Evolutionary conservation across 2,888 invertebrate genomes (phyloP), one percentile per base, ranked within the genome.

Genomic region (Agonopterix heracliana): DNA sequence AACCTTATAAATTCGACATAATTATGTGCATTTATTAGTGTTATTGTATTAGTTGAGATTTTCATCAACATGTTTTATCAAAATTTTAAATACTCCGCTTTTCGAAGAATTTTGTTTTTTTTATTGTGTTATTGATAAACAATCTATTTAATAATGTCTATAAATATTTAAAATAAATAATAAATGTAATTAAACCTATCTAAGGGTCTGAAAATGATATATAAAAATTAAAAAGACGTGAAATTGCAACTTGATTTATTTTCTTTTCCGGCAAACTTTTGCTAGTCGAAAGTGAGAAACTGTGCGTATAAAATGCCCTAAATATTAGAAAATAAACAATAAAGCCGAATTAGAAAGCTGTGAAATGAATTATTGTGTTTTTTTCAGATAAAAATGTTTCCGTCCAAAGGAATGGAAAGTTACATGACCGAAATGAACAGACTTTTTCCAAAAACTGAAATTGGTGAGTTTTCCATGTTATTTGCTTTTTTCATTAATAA

Each of bases 341-440:
- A 34, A 14, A 10, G n/a, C 1, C 17, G 9, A 40, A 17, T 9
- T 38, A 40, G 12, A 41, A 41, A 9, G 11, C 10, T 41, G 1
- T 10, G 38, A 34, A 41, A 41, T 41, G 66, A 56, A 48, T 49
- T 44, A 13, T 11, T 48, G 54, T 60, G 50, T 53, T 50, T 54
- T 60, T 64, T 55, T 44, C 60, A 62, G 63, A 49, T 13, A 52
- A 40, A 59, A 52, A 84, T 84, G 84, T 74, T 72, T 55, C 78
- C 80, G 12, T 63, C 72, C 2, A 81, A 73, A 60, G 69, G 61
- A 54, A 64, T 66, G 61, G 48, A 61, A 11, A 71, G 80, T 50
- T 78, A 74, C 50, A 68, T 71, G 63, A 61, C 52, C 35, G 83
- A 83, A 63, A 68, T 80, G 38, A 70, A 75, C 47, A 63, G 78